phyloP scores from a whole-genome alignment of 1,140 invertebrate species.

The Caenorhabditis brenneri region DNA sequence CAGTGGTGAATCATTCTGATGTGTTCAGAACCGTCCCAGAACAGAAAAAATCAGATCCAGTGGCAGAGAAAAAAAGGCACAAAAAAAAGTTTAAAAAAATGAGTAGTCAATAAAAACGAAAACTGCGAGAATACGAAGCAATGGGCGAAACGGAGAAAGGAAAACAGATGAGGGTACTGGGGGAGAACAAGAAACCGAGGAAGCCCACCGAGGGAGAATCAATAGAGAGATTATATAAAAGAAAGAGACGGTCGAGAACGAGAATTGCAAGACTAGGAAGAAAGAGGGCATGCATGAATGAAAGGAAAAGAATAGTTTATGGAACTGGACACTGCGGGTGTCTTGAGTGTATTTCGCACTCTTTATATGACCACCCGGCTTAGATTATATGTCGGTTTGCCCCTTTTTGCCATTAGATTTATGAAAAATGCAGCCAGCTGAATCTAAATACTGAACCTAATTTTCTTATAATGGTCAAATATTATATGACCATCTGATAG shows the following conservation, averaged over 20 bases:
- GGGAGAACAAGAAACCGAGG: constrained; percentile 11
- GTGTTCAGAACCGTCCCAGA: background rate
- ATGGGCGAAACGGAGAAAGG: constrained; percentile 15
- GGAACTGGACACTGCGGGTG: constrained; percentile 19
- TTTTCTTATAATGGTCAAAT: no score
- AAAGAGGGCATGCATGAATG: constrained; percentile 14
- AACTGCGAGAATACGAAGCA: background rate
- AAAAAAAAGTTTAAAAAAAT: background rate
- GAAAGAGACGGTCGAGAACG: background rate
- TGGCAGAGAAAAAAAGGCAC: background rate
- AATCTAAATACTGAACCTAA: no score
- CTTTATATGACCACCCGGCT: background rate
- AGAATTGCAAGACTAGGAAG: background rate
- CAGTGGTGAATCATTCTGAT: background rate
- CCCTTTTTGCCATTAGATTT: background rate
- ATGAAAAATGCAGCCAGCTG: no score
- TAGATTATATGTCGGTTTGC: background rate
- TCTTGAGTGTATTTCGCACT: constrained; percentile 31
- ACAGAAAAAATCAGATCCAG: background rate
- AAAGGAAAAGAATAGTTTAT: background rate
- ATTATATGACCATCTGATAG: no score
- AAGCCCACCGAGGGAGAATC: constrained; percentile 14
- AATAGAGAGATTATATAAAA: constrained; percentile 14
- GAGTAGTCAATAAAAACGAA: constrained; percentile 30
- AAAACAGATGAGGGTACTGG: constrained; percentile 10